These are phyloP conservation scores for Prionailurus viverrinus DNA, from an alignment of 2,113 vertebrate species.

Conservation along the genomic window DNA sequence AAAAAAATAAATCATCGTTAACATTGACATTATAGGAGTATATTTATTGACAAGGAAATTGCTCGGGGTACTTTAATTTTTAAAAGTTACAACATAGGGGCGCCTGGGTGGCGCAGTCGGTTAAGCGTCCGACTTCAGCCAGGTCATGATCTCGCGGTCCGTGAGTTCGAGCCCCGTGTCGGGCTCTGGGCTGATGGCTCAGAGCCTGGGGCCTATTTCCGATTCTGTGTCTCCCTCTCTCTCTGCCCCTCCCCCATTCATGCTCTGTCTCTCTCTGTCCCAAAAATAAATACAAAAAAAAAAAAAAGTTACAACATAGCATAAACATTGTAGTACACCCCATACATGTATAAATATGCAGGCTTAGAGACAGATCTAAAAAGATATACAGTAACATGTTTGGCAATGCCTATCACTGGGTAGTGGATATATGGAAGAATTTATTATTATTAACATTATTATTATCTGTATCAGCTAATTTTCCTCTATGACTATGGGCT, in stretches of 20 bases:
- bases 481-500: not conserved
- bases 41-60: not conserved
- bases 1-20: not conserved
- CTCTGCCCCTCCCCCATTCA: too few species aligned
- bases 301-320: not conserved
- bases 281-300: too few species aligned
- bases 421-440: not conserved
- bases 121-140: too few species aligned
- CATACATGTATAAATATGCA: not conserved
- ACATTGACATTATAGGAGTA: not conserved
- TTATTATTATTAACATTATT: not conserved
- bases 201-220: too few species aligned
- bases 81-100: not conserved
- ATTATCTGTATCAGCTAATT: not conserved
- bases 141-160: too few species aligned
- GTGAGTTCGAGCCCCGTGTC: too few species aligned
- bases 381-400: not conserved
- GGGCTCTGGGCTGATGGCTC: too few species aligned
- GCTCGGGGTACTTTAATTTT: not conserved
- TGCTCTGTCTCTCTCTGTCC: too few species aligned
- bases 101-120: too few species aligned
- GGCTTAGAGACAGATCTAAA: not conserved
- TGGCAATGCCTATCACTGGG: not conserved
- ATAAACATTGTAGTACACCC: not conserved
- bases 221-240: too few species aligned